Evolutionary conservation across 1,140 invertebrate genomes (phyloP).

Genomic region (Ostrea edulis): DNA sequence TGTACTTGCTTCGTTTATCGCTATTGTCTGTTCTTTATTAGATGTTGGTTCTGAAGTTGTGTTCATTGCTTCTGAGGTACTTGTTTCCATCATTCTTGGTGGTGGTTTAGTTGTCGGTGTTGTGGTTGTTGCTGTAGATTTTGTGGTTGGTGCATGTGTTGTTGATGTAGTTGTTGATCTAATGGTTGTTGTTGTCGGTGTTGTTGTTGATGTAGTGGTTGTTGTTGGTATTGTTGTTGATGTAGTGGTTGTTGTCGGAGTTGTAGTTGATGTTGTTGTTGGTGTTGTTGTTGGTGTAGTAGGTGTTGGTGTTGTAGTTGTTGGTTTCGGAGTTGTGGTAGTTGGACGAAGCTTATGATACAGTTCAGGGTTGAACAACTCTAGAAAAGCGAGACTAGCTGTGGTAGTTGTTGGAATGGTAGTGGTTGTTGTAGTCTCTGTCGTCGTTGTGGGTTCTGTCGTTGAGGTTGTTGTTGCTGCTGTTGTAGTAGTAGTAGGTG

Average conservation of each 20-base stretch:
- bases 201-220: neutral
- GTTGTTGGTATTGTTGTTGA: neutral
- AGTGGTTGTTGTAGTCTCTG: neutral
- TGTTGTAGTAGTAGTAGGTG: neutral
- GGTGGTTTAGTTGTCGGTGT: neutral
- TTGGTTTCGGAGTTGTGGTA: neutral
- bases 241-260: neutral
- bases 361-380: neutral
- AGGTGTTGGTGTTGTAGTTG: neutral
- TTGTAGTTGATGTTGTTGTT: neutral
- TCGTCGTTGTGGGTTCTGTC: neutral
- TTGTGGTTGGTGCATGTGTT: neutral
- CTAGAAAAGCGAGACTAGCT: slow-evolving; percentile 7
- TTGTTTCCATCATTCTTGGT: neutral
- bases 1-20: neutral
- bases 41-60: neutral
- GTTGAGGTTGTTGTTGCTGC: neutral
- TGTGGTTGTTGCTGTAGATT: neutral
- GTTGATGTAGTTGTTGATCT: neutral
- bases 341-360: slow-evolving; percentile 14
- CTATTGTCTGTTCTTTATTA: neutral
- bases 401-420: slow-evolving; percentile 4
- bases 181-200: neutral
- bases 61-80: neutral
- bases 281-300: neutral